These are phyloP conservation scores for Tanytarsus gracilentus DNA, from an alignment of 2,888 invertebrate species.

Conservation along the genomic window DNA sequence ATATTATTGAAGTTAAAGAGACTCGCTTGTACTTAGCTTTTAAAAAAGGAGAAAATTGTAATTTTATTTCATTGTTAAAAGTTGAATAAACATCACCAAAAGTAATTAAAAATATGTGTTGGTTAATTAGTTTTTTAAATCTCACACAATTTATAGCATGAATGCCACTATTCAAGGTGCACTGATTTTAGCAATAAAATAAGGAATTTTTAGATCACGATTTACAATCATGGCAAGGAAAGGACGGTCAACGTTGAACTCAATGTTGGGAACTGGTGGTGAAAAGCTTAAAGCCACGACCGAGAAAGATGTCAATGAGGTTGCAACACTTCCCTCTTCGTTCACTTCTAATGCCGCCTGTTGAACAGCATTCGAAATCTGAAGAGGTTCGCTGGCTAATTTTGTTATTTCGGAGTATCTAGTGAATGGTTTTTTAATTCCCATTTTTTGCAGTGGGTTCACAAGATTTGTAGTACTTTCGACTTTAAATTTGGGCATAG, in stretches of 20 bases:
- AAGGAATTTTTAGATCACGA: constrained; percentile 41
- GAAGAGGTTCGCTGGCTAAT: constrained; percentile 31
- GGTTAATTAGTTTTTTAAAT: too few species aligned
- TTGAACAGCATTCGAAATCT: constrained; percentile 45
- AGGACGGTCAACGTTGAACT: constrained; percentile 45
- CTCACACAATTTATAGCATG: too few species aligned
- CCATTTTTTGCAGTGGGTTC: constrained; percentile 40
- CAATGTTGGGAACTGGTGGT: constrained; percentile 36
- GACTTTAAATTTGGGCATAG: constrained; percentile 16
- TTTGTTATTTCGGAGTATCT: constrained; percentile 41
- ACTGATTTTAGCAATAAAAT: constrained; percentile 47
- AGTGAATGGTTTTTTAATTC: constrained; percentile 44
- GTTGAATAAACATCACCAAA: too few species aligned
- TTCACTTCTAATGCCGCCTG: constrained; percentile 47
- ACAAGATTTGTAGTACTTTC: neutral
- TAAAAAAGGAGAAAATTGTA: too few species aligned
- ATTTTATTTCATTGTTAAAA: too few species aligned
- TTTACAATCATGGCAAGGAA: constrained; percentile 48
- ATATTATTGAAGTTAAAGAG: too few species aligned
- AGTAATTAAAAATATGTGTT: too few species aligned
- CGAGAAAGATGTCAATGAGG: constrained; percentile 44
- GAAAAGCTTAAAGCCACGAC: constrained; percentile 46
- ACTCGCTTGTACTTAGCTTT: too few species aligned
- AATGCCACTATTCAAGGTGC: too few species aligned
- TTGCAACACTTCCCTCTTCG: constrained; percentile 46